Conservation (phyloP, 2,113 vertebrate species). For the Eclectus roratus region DNA sequence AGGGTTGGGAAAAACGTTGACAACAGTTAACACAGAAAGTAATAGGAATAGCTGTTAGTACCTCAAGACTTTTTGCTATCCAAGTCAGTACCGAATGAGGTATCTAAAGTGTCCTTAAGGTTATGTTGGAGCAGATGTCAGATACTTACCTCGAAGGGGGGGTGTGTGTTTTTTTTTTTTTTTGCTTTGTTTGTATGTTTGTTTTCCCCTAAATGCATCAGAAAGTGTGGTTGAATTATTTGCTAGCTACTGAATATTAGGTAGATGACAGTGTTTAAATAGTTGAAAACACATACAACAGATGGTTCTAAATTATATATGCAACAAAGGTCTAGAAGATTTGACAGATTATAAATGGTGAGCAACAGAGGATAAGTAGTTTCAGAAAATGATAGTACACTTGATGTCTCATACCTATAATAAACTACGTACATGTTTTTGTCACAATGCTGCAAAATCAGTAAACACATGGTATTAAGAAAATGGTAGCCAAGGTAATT, state of each 20-base stretch:
- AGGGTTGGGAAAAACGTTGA: constrained; percentile 33
- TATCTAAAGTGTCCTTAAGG: not conserved
- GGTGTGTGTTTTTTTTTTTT: not conserved
- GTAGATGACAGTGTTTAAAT: constrained; percentile 72
- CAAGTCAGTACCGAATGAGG: not conserved
- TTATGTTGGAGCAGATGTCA: not conserved
- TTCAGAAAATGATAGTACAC: constrained; percentile 61
- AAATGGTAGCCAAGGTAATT: not conserved
- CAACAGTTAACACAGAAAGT: constrained; percentile 36
- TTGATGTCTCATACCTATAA: constrained; percentile 47
- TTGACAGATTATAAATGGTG: constrained; percentile 70
- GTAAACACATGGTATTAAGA: not conserved
- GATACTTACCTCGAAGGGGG: not conserved
- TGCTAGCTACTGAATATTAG: constrained; percentile 63
- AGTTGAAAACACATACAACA: constrained; percentile 71
- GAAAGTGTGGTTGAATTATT: constrained; percentile 38
- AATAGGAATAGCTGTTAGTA: constrained; percentile 34
- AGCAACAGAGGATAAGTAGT: constrained; percentile 70
- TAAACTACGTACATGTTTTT: constrained; percentile 29
- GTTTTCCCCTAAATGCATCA: not conserved
- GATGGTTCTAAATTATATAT: constrained; percentile 79
- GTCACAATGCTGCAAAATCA: constrained; percentile 50
- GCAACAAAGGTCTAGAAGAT: constrained; percentile 68
- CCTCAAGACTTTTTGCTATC: not conserved
- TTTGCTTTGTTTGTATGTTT: not conserved